Evolutionary conservation across 2,113 vertebrate species (phyloP).

Genomic region (Bathybates hornii): DNA sequence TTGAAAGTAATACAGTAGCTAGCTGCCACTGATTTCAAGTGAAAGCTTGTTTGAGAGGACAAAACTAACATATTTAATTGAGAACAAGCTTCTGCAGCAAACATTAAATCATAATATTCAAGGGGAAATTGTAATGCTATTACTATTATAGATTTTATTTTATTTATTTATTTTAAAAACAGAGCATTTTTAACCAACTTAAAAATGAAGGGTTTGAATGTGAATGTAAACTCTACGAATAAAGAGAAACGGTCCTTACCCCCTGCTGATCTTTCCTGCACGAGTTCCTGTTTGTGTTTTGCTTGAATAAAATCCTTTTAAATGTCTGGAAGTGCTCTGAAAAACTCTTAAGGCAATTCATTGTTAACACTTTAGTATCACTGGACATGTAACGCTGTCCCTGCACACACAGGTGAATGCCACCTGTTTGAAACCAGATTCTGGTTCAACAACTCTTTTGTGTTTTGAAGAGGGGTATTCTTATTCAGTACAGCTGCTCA

Average conservation of each 20-base stretch:
- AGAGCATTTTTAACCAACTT: neutral
- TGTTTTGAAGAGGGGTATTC: neutral
- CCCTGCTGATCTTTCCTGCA: neutral
- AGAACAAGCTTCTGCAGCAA: neutral
- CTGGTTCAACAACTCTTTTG: slow-evolving; percentile 12
- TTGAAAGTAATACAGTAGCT: neutral
- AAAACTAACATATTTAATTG: neutral
- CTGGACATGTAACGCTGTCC: neutral
- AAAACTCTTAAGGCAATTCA: slow-evolving; percentile 5
- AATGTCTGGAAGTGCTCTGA: neutral
- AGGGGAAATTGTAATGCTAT: neutral
- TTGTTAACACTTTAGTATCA: neutral
- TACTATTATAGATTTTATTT: neutral
- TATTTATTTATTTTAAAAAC: neutral
- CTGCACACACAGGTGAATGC: neutral
- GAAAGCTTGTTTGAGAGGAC: neutral
- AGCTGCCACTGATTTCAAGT: accelerated
- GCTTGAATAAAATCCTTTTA: neutral
- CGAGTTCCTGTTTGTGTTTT: neutral
- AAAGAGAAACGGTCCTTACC: neutral
- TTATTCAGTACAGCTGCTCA: neutral
- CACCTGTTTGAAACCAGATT: neutral
- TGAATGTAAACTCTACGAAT: neutral
- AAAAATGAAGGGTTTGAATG: accelerated
- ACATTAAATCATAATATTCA: neutral